phyloP scores from a whole-genome alignment of 2,113 vertebrate genomes.

The Theristicus caerulescens region DNA sequence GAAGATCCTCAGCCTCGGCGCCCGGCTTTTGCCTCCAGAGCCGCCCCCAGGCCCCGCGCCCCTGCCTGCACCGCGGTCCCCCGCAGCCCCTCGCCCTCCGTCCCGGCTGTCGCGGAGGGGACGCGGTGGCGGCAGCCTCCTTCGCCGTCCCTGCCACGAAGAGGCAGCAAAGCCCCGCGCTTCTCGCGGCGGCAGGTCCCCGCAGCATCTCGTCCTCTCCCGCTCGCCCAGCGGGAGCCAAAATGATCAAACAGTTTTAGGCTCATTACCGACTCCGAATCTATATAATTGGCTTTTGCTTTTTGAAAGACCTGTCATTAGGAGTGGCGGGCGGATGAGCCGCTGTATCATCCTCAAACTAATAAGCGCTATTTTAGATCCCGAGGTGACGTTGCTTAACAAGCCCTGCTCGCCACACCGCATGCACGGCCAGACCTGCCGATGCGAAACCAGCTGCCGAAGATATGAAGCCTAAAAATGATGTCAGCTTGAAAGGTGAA shows the following conservation, averaged over 20 bases:
- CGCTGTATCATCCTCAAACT: not conserved
- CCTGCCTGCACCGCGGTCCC: not conserved
- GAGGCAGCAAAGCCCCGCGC: conserved; percentile 44
- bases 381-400: not conserved
- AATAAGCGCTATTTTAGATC: fast-evolving
- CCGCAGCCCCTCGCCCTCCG: not conserved
- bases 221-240: not conserved
- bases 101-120: not conserved
- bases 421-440: fast-evolving
- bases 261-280: not conserved
- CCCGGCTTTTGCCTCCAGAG: not conserved
- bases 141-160: not conserved
- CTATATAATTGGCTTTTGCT: not conserved
- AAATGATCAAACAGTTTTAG: not conserved
- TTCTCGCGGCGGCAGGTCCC: fast-evolving
- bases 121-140: not conserved
- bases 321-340: not conserved
- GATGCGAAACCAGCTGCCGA: not conserved
- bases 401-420: not conserved
- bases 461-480: fast-evolving
- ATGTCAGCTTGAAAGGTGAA: not conserved
- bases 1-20: fast-evolving
- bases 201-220: not conserved
- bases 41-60: not conserved
- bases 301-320: not conserved